A percentile compares a stretch with the other conserved stretches of the same genome.
phyloP scores from a whole-genome alignment of 37 sponge, comb jelly and placozoan genomes.

The Lycopodina hypogea region DNA sequence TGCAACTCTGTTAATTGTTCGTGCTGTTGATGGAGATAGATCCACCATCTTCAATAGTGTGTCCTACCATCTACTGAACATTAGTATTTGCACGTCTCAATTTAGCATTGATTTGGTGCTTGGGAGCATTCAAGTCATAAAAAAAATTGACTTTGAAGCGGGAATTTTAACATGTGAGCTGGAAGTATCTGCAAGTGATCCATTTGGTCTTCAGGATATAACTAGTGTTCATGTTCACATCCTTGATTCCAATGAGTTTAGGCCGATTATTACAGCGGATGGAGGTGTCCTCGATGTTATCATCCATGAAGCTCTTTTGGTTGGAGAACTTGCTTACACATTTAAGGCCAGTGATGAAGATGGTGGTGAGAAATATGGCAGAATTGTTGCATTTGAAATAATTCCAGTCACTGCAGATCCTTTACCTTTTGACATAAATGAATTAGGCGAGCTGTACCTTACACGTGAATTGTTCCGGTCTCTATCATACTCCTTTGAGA shows the following conservation, averaged over 20 bases:
- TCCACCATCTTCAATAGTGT: conserved; percentile 23
- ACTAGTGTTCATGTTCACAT: conserved; percentile 6
- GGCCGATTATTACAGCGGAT: conserved; percentile 18
- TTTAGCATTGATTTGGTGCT: conserved; percentile 9
- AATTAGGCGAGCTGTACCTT: conserved; percentile 28
- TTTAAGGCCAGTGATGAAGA: conserved; percentile 47
- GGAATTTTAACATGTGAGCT: conserved; percentile 22
- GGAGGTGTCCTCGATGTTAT: neutral
- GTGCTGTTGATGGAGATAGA: conserved; percentile 45
- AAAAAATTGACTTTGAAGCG: conserved; percentile 47
- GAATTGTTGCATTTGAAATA: neutral
- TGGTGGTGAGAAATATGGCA: conserved; percentile 34
- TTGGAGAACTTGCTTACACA: conserved; percentile 10
- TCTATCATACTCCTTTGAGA: conserved; percentile 23
- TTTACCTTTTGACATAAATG: conserved; percentile 20
- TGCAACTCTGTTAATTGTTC: conserved; percentile 7
- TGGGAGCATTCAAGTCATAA: conserved; percentile 18
- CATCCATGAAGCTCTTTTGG: conserved; percentile 20
- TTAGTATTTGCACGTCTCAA: neutral
- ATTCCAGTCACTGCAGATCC: neutral
- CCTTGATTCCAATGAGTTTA: conserved; percentile 42
- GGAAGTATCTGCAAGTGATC: conserved; percentile 34
- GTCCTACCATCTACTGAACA: conserved; percentile 21
- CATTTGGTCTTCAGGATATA: neutral
- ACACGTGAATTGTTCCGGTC: neutral